A percentile compares a stretch with the other conserved stretches of the same genome.
Evolutionary conservation across 2,113 vertebrate species (phyloP).

Genomic region (Scalopus aquaticus): DNA sequence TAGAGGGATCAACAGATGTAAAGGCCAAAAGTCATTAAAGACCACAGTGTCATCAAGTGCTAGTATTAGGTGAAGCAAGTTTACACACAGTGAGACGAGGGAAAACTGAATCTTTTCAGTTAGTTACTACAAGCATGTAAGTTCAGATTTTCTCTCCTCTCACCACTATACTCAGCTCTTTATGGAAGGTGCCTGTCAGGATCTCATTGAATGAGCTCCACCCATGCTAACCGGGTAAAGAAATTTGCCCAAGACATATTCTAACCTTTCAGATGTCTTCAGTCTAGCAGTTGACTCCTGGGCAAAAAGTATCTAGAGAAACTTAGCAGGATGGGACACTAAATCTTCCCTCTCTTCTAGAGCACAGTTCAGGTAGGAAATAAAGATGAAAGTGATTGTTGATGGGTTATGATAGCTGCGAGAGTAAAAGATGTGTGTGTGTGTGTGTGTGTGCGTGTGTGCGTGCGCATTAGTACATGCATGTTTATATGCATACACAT

Average conservation of each 20-base stretch:
- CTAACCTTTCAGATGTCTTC: neutral
- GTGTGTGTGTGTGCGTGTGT: neutral
- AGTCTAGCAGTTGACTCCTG: neutral
- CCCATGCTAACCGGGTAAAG: neutral
- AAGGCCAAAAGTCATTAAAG: neutral
- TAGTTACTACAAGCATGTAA: neutral
- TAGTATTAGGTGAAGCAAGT: neutral
- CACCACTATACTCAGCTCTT: neutral
- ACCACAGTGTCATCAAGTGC: neutral
- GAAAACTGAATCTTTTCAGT: neutral
- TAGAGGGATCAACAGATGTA: neutral
- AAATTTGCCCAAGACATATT: neutral
- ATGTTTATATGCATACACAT: neutral
- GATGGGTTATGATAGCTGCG: neutral
- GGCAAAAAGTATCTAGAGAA: neutral
- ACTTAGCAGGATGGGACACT: neutral
- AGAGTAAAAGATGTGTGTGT: neutral
- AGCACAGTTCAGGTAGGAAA: neutral
- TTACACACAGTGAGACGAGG: neutral
- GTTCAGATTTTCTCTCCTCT: neutral
- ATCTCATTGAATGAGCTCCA: neutral
- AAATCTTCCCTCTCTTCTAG: neutral
- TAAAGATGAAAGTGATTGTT: neutral
- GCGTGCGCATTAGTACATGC: neutral
- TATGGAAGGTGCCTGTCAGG: neutral